Base-by-base conservation (phyloP, 2,797 vertebrate genomes). In the Neoniphon sammara region DNA sequence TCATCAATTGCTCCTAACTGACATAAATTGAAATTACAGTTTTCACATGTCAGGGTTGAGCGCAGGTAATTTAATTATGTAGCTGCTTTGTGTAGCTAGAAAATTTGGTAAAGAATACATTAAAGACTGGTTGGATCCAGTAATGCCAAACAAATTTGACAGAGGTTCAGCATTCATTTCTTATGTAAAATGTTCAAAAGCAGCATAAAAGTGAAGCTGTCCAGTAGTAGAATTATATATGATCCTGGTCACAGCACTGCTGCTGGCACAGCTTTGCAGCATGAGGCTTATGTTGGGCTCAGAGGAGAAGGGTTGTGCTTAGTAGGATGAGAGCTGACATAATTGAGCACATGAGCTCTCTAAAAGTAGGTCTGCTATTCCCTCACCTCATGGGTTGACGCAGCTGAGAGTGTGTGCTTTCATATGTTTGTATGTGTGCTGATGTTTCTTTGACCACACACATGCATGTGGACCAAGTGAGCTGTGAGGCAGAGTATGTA, bases 301-400 rank as follows among this genome's bases (percentile, higher is more conserved):
- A 61, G 65, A 67, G 73, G 55, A 49, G 42, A 53, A 73, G 58
- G 72, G 72, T 80, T 61, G 69, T 27, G 46, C 11, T 70, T 42
- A 61, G 64, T 17, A 70, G 64, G 67, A 84, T 76, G 74, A 85
- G 77, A 67, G 72, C 66, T 88, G 86, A 89, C 85, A 90, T 85
- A 84, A 89, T 86, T 80, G 84, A 90, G 85, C 79, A 77, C 87
- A 84, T 85, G 79, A 87, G 84, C 42, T 1, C 77, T 9, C 61
- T 63, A 68, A 84, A 91, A 89, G 84, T 89, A 87, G 88, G 83
- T 89, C 79, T 85, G 80, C 68, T 85, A 77, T 85, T 87, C 85
- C 84, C 90, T 84, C 81, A 83, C 77, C 83, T 83, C 59, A 47
- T 76, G 72, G 83, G 59, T 58, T 14, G 14, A 70, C 63, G 65